These are phyloP conservation scores for Atopsyche davidsoni DNA, from an alignment of 1,140 invertebrate species.

Conservation along the genomic window DNA sequence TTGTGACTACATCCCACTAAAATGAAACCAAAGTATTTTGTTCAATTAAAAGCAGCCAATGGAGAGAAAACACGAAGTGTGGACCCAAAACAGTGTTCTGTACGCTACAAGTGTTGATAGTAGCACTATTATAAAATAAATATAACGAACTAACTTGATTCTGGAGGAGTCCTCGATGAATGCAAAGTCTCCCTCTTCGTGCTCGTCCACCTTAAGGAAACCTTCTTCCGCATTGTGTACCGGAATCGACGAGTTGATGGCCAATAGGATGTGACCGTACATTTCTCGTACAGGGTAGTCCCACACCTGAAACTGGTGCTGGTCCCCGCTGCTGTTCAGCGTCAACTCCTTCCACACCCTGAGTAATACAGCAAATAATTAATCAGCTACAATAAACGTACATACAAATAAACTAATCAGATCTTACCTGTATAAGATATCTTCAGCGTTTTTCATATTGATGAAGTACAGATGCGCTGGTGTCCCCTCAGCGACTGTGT, in stretches of 20 bases:
- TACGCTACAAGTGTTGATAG: too few species aligned
- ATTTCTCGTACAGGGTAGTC: slow-evolving; percentile 89
- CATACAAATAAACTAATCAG: background rate
- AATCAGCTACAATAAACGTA: background rate
- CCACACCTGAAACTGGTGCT: slow-evolving; percentile 79
- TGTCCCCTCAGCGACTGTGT: slow-evolving; percentile 79
- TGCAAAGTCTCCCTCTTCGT: slow-evolving; percentile 75
- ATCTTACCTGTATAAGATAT: slow-evolving; percentile 73
- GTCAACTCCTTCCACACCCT: slow-evolving; percentile 88
- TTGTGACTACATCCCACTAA: too few species aligned
- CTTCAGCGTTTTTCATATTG: slow-evolving; percentile 87
- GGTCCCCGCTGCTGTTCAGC: slow-evolving; percentile 67
- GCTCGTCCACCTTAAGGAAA: slow-evolving; percentile 68
- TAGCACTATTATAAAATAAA: too few species aligned
- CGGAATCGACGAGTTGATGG: slow-evolving; percentile 72
- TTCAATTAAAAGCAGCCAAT: too few species aligned
- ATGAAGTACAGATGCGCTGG: slow-evolving; percentile 80
- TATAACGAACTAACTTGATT: slow-evolving; percentile 61
- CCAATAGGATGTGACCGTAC: slow-evolving; percentile 78
- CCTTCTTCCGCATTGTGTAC: slow-evolving; percentile 63
- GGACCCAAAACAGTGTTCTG: too few species aligned
- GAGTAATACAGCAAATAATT: slow-evolving; percentile 25
- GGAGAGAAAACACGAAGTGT: too few species aligned
- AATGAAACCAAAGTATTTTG: too few species aligned
- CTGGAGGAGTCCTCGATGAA: slow-evolving; percentile 84